These are phyloP conservation scores for Cyphomyrus plagiostoma DNA, from an alignment of 2,113 vertebrate species.

Conservation along the genomic window DNA sequence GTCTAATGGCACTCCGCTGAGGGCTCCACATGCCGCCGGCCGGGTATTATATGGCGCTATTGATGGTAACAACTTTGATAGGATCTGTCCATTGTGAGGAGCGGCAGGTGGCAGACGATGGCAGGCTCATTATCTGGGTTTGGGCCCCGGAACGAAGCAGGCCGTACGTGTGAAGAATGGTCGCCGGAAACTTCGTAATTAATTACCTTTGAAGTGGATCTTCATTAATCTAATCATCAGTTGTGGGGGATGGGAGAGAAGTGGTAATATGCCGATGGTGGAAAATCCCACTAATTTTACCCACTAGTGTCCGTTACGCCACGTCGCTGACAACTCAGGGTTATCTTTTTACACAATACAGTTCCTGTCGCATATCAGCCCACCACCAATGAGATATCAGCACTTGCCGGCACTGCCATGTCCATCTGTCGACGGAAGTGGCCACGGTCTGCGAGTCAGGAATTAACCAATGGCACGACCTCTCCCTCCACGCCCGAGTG, in stretches of 20 bases:
- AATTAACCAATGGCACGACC: background rate
- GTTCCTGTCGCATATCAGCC: no score
- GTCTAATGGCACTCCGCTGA: background rate
- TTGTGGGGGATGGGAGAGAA: background rate
- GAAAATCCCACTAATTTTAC: background rate
- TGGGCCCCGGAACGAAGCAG: background rate
- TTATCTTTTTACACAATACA: background rate
- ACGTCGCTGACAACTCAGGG: background rate
- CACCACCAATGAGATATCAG: background rate
- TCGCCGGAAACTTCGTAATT: background rate
- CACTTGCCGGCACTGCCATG: background rate
- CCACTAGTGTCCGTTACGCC: background rate
- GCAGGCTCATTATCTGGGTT: background rate
- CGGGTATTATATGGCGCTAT: background rate
- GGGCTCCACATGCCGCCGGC: background rate
- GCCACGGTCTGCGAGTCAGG: background rate
- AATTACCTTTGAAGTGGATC: background rate
- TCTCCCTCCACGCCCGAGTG: background rate
- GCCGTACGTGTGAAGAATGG: background rate
- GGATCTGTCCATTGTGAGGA: background rate
- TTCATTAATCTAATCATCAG: background rate
- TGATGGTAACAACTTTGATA: background rate
- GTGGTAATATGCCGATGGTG: background rate
- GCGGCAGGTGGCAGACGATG: background rate
- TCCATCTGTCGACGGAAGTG: background rate